A percentile compares a stretch with the other conserved stretches of the same genome.
phyloP scores from a whole-genome alignment of 2,888 invertebrate genomes.

The Pinctada fucata region DNA sequence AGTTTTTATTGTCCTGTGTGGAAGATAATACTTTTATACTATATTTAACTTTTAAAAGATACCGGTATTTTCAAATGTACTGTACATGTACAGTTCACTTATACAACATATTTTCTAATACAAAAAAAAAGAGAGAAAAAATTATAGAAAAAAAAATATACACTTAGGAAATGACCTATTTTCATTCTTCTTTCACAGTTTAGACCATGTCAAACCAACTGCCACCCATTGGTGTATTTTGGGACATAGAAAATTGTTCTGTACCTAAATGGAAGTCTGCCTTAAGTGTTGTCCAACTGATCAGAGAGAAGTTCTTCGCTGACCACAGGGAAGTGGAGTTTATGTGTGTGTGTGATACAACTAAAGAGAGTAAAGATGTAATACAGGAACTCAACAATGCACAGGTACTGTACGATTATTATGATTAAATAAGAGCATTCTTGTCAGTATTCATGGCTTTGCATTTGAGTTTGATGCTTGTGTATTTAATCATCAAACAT shows the following conservation, averaged over 20 bases:
- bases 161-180: not conserved
- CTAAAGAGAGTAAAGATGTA: conserved; percentile 86
- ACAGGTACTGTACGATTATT: conserved; percentile 58
- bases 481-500: too few species aligned
- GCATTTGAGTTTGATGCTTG: too few species aligned
- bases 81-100: too few species aligned
- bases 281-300: conserved; percentile 84
- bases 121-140: too few species aligned
- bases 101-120: too few species aligned
- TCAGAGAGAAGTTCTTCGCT: conserved; percentile 86
- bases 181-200: conserved; percentile 13
- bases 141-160: too few species aligned
- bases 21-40: too few species aligned
- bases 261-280: conserved; percentile 90
- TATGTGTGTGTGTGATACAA: conserved; percentile 92
- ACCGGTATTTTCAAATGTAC: too few species aligned
- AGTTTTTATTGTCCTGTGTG: too few species aligned
- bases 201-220: conserved; percentile 26
- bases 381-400: conserved; percentile 84
- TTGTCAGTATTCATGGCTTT: too few species aligned
- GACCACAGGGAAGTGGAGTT: conserved; percentile 91
- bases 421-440: too few species aligned
- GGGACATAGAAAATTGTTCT: conserved; percentile 95
- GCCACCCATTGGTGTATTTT: conserved; percentile 86
- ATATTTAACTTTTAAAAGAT: too few species aligned